phyloP scores from a whole-genome alignment of 2,113 vertebrate species.

The Periophthalmus modestus region DNA sequence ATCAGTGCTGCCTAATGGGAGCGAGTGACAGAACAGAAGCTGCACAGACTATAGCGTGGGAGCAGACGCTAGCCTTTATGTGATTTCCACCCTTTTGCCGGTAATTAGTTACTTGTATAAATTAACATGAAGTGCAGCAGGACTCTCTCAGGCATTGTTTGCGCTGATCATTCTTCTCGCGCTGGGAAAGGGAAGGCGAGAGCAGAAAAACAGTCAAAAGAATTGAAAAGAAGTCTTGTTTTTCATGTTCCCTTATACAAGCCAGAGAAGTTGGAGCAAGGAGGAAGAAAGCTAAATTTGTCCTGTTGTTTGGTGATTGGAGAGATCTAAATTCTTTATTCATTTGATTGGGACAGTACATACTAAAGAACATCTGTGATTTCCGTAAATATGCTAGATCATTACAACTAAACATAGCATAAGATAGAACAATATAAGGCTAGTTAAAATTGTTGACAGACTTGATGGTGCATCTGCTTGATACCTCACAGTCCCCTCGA shows the following conservation, averaged over 20 bases:
- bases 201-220: constrained; percentile 36
- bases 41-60: constrained; percentile 86
- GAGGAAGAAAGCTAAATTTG: constrained; percentile 26
- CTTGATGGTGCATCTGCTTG: too few relatives aligned
- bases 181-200: constrained; percentile 50
- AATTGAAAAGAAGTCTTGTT: constrained; percentile 56
- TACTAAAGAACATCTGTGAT: too few relatives aligned
- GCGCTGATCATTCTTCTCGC: constrained; percentile 81
- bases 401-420: too few relatives aligned
- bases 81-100: constrained; percentile 92
- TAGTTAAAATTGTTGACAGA: too few relatives aligned
- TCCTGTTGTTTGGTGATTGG: constrained; percentile 24
- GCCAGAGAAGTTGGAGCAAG: constrained; percentile 19
- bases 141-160: constrained; percentile 90
- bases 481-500: too few relatives aligned
- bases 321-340: constrained; percentile 15
- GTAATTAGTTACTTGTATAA: constrained; percentile 99
- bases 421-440: too few relatives aligned
- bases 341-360: too few relatives aligned
- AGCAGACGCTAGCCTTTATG: constrained; percentile 89
- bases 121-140: constrained; percentile 96
- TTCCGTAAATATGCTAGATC: too few relatives aligned
- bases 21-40: constrained; percentile 70
- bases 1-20: constrained; percentile 36
- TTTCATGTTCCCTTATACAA: constrained; percentile 14